These are phyloP conservation scores for Trichonephila clavipes DNA, from an alignment of 1,140 invertebrate species.

Conservation along the genomic window DNA sequence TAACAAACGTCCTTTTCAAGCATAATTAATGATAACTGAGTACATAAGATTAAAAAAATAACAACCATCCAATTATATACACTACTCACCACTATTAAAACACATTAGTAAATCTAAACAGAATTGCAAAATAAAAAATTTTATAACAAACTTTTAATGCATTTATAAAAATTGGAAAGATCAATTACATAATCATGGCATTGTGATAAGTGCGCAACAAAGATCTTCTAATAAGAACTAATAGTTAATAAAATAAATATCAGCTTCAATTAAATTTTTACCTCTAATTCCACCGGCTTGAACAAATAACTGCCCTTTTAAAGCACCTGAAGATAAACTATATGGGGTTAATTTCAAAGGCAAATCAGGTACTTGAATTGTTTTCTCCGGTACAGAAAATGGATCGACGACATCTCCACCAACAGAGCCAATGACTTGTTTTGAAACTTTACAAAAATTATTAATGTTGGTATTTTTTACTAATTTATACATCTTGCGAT, in stretches of 20 bases:
- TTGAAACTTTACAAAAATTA: constrained; percentile 48
- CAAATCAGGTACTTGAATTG: constrained; percentile 25
- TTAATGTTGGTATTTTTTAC: constrained; percentile 46
- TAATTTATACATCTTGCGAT: constrained; percentile 46
- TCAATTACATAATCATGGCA: neutral
- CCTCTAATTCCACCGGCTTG: constrained; percentile 66
- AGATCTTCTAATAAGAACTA: neutral
- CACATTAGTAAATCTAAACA: too few species aligned
- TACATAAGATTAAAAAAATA: too few species aligned
- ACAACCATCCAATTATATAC: too few species aligned
- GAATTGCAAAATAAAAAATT: too few species aligned
- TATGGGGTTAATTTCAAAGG: constrained; percentile 52
- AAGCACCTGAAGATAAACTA: constrained; percentile 7
- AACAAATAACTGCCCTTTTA: constrained; percentile 61
- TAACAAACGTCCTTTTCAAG: too few species aligned
- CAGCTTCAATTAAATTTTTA: constrained; percentile 15
- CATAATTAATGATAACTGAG: too few species aligned
- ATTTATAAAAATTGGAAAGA: too few species aligned
- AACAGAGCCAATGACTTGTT: constrained; percentile 58
- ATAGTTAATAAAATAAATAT: neutral
- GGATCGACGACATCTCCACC: constrained; percentile 47
- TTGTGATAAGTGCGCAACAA: neutral
- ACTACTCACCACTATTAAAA: too few species aligned
- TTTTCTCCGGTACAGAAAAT: constrained; percentile 8
- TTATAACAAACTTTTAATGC: too few species aligned